These are phyloP conservation scores for Rhagonycha fulva DNA, from an alignment of 2,888 invertebrate genomes.

Conservation along the genomic window DNA sequence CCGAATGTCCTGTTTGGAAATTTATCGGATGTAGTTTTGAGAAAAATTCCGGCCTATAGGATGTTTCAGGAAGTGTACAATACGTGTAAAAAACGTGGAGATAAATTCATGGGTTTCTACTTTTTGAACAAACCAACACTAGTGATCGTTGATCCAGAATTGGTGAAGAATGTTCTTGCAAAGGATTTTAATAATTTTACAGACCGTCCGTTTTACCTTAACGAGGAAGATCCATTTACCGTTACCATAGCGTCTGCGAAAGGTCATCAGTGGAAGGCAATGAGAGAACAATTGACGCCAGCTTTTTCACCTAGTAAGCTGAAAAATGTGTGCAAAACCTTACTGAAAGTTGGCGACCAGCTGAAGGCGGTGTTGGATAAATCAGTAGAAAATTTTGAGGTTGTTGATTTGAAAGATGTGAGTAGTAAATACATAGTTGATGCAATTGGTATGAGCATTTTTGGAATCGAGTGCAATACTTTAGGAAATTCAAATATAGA, in stretches of 20 bases:
- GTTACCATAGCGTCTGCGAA: conserved; percentile 50
- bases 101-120: conserved; percentile 17
- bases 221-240: conserved; percentile 51
- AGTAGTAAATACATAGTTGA: conserved; percentile 49
- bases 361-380: conserved; percentile 37
- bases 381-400: not conserved
- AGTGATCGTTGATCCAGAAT: conserved; percentile 45
- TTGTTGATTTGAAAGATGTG: conserved; percentile 36
- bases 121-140: conserved; percentile 19
- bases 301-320: conserved; percentile 59
- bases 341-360: conserved; percentile 47
- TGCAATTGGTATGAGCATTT: conserved; percentile 50
- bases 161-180: conserved; percentile 52
- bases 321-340: conserved; percentile 55
- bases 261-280: conserved; percentile 56
- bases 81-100: conserved; percentile 8
- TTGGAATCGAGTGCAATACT: conserved; percentile 52
- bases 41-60: not conserved
- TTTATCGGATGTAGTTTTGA: not conserved
- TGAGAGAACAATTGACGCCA: conserved; percentile 57
- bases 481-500: conserved; percentile 50
- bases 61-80: not conserved
- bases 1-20: not conserved
- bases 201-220: conserved; percentile 52
- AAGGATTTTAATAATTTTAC: conserved; percentile 55